These are phyloP conservation scores for Clupea harengus DNA, from an alignment of 2,113 vertebrate species.

Conservation along the genomic window DNA sequence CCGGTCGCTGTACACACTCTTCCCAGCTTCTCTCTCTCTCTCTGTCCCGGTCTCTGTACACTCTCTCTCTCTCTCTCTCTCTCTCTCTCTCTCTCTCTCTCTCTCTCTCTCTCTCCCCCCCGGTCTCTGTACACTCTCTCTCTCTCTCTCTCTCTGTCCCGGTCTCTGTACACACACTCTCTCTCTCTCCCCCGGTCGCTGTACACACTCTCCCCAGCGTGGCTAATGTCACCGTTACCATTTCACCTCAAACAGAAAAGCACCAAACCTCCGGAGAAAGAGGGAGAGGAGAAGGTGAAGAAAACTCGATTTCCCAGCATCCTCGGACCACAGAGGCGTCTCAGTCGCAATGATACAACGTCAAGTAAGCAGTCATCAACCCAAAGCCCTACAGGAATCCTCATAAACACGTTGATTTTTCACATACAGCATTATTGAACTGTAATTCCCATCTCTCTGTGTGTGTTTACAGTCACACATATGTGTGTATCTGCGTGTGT, in stretches of 20 bases:
- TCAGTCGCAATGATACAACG: slow-evolving; percentile 82
- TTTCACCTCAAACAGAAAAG: slow-evolving; percentile 75
- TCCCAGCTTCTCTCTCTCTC: too few relatives aligned
- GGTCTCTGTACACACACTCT: not conserved
- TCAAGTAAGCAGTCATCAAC: slow-evolving; percentile 73
- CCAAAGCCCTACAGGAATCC: not conserved
- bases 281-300: slow-evolving; percentile 90
- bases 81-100: too few relatives aligned
- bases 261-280: slow-evolving; percentile 86
- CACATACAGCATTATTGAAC: too few relatives aligned
- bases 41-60: not conserved
- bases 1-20: not conserved
- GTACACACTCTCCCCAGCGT: not conserved
- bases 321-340: slow-evolving; percentile 81
- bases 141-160: too few relatives aligned
- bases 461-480: too few relatives aligned
- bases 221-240: not conserved
- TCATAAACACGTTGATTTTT: too few relatives aligned
- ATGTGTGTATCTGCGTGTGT: too few relatives aligned
- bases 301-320: slow-evolving; percentile 87
- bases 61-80: too few relatives aligned
- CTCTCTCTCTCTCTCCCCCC: too few relatives aligned
- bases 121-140: not conserved
- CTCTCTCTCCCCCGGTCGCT: too few relatives aligned
- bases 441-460: too few relatives aligned